Percentiles rank a stretch among this genome's conserved stretches.
Conservation (phyloP, 2,797 vertebrate species). For the Naso thynnoides region DNA sequence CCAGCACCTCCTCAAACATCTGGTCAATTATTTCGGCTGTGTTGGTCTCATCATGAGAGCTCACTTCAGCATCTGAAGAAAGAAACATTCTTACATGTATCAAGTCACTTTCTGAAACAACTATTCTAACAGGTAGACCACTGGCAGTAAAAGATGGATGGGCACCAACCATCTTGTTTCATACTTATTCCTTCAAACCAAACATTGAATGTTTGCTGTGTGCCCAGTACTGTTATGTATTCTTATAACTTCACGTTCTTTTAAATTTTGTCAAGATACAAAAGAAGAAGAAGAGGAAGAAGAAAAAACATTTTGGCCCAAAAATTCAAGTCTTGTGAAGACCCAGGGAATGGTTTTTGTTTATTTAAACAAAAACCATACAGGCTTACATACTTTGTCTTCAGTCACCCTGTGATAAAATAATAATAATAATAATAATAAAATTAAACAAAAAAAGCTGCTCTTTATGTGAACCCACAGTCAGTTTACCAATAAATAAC, state of each 20-base stretch:
- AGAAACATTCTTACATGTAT: slow-evolving; percentile 3
- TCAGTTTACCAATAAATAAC: neutral
- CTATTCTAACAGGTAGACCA: neutral
- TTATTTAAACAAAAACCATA: neutral
- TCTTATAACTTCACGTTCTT: too few relatives aligned
- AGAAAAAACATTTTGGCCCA: too few relatives aligned
- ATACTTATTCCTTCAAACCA: too few relatives aligned
- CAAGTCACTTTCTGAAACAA: neutral
- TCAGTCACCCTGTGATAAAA: neutral
- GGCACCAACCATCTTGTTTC: too few relatives aligned
- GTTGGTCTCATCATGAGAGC: slow-evolving; percentile 74
- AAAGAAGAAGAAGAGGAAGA: too few relatives aligned
- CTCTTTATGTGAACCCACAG: neutral
- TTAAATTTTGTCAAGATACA: too few relatives aligned
- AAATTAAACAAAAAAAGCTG: neutral
- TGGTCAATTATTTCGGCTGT: slow-evolving; percentile 83
- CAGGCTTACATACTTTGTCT: neutral
- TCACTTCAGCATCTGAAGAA: slow-evolving; percentile 63
- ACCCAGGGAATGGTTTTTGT: too few relatives aligned
- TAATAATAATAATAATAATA: too few relatives aligned
- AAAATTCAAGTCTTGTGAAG: too few relatives aligned
- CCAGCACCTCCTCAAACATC: slow-evolving; percentile 86
- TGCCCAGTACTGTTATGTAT: too few relatives aligned
- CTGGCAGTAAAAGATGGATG: too few relatives aligned
- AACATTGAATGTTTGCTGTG: too few relatives aligned